These are phyloP conservation scores for Amorpha juglandis DNA, from an alignment of 2,888 invertebrate genomes.

Conservation along the genomic window DNA sequence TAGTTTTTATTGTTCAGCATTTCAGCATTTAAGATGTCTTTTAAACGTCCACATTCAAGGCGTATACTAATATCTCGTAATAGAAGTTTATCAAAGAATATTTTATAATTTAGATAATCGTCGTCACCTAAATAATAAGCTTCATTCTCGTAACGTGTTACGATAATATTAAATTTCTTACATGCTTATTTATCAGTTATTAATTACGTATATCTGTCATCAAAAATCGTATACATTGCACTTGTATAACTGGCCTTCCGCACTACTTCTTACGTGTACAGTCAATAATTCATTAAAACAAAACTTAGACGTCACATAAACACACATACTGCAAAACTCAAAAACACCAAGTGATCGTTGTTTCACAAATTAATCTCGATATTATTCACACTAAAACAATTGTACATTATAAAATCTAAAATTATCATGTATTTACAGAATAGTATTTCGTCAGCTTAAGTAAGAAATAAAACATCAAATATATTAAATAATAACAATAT, in stretches of 20 bases:
- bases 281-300: constrained; percentile 49
- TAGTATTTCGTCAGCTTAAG: constrained; percentile 80
- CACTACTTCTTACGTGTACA: constrained; percentile 59
- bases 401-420: constrained; percentile 82
- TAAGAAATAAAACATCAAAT: constrained; percentile 83
- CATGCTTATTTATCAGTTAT: constrained; percentile 78
- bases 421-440: constrained; percentile 79
- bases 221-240: constrained; percentile 85
- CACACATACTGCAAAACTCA: constrained; percentile 62
- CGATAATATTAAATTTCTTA: constrained; percentile 77
- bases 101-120: constrained; percentile 57
- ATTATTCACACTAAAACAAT: constrained; percentile 84
- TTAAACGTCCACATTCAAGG: constrained; percentile 57
- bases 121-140: constrained; percentile 68
- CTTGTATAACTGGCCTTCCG: constrained; percentile 82
- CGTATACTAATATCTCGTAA: constrained; percentile 62
- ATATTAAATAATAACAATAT: constrained; percentile 85
- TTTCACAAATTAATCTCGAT: constrained; percentile 76
- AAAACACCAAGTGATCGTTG: constrained; percentile 67
- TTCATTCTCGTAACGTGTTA: constrained; percentile 77
- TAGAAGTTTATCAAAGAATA: constrained; percentile 73
- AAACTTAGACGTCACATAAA: constrained; percentile 67
- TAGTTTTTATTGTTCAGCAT: constrained; percentile 57
- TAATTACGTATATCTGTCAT: constrained; percentile 83
- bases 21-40: constrained; percentile 59